Conservation (phyloP, 2,113 vertebrate species). For the Butorides virescens region DNA sequence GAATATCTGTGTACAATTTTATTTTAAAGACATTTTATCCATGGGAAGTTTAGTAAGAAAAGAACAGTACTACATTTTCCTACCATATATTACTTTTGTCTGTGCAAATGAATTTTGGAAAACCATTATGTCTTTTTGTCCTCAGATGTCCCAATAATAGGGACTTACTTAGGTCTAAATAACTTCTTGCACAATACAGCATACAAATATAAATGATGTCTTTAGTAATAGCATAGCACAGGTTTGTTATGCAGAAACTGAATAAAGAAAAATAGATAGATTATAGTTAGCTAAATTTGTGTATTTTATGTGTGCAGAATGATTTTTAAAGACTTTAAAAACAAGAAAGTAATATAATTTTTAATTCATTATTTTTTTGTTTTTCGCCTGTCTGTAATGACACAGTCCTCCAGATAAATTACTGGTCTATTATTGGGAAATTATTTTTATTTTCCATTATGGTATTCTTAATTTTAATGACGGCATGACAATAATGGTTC, state of each 20-base stretch:
- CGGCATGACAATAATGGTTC: background rate
- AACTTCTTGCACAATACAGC: background rate
- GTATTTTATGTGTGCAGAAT: background rate
- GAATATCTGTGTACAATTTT: background rate
- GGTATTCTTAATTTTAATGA: background rate
- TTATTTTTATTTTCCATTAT: background rate
- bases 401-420: background rate
- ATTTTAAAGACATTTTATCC: background rate
- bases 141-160: background rate
- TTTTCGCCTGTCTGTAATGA: background rate
- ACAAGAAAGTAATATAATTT: background rate
- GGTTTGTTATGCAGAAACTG: background rate
- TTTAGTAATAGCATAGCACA: background rate
- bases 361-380: background rate
- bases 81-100: background rate
- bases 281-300: background rate
- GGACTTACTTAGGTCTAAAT: background rate
- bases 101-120: background rate
- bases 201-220: background rate
- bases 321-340: background rate
- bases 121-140: background rate
- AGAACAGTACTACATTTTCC: background rate
- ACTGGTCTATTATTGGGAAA: background rate
- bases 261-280: background rate
- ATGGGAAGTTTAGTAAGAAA: background rate